These are phyloP conservation scores for Troides aeacus DNA, from an alignment of 2,888 invertebrate species.

Conservation along the genomic window DNA sequence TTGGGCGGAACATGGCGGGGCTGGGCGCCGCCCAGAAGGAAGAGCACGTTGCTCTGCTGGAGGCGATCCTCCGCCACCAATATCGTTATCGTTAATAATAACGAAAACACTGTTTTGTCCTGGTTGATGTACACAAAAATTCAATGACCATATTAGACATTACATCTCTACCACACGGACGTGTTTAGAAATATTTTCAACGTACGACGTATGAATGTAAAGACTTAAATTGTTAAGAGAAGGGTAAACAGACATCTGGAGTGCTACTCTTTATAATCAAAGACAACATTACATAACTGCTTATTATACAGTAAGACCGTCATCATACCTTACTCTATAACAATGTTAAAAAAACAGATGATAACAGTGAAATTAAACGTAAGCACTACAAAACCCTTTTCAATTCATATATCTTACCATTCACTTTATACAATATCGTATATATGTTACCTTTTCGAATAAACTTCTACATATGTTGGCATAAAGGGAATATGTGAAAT, in stretches of 20 bases:
- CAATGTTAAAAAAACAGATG: too few species aligned
- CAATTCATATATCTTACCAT: not conserved
- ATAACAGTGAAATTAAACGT: too few species aligned
- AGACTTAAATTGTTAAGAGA: too few species aligned
- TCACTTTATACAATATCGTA: not conserved
- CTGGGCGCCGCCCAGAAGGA: slow-evolving; percentile 90
- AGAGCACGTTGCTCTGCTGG: slow-evolving; percentile 87
- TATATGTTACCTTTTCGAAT: slow-evolving; percentile 87
- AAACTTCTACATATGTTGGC: slow-evolving; percentile 95
- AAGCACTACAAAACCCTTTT: not conserved
- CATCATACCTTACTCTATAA: too few species aligned
- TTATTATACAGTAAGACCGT: too few species aligned
- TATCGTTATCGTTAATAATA: slow-evolving; percentile 86
- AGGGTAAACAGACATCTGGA: too few species aligned
- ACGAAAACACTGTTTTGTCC: slow-evolving; percentile 94
- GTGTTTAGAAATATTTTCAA: too few species aligned
- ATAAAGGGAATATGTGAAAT: slow-evolving; percentile 94
- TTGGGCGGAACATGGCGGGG: slow-evolving; percentile 54
- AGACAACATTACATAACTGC: too few species aligned
- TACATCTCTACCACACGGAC: not conserved
- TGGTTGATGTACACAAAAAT: slow-evolving; percentile 48
- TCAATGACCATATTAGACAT: not conserved
- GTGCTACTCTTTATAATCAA: too few species aligned
- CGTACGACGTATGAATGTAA: too few species aligned
- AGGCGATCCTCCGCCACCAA: slow-evolving; percentile 81